phyloP scores from a whole-genome alignment of 1,140 invertebrate species.

The Leptinotarsa undecemlineata region DNA sequence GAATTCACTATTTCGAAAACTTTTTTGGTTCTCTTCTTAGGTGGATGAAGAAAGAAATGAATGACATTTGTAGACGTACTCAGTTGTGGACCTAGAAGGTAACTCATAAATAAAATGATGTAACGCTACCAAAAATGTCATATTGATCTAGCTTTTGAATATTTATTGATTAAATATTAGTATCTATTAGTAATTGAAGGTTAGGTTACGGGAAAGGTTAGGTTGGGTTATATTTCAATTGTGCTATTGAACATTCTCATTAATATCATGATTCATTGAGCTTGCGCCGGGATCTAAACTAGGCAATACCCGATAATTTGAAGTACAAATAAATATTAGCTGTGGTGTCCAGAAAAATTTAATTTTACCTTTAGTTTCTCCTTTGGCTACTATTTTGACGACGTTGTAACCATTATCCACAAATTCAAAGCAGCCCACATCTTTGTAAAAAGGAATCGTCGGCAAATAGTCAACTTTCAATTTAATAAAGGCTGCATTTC shows the following conservation, averaged over 20 bases:
- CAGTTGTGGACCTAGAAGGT: slow-evolving; percentile 9
- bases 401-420: slow-evolving; percentile 27
- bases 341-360: background rate
- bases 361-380: slow-evolving; percentile 36
- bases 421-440: slow-evolving; percentile 39
- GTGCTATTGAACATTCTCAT: no score
- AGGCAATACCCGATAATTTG: no score
- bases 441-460: slow-evolving; percentile 24
- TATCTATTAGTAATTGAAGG: no score
- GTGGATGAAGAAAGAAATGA: background rate
- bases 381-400: slow-evolving; percentile 32
- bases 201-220: no score
- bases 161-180: no score
- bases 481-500: slow-evolving; percentile 24
- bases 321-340: no score
- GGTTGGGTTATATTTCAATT: no score
- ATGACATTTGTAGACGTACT: slow-evolving; percentile 21
- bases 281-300: no score
- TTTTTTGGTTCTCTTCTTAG: slow-evolving; percentile 13
- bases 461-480: slow-evolving; percentile 39
- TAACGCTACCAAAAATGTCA: background rate
- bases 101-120: background rate
- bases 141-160: background rate
- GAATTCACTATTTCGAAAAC: slow-evolving; percentile 14
- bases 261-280: no score